Percentiles rank a stretch among this genome's conserved stretches.
Evolutionary conservation across 2,113 vertebrate genomes (phyloP).

Genomic region (Bothrops jararaca): DNA sequence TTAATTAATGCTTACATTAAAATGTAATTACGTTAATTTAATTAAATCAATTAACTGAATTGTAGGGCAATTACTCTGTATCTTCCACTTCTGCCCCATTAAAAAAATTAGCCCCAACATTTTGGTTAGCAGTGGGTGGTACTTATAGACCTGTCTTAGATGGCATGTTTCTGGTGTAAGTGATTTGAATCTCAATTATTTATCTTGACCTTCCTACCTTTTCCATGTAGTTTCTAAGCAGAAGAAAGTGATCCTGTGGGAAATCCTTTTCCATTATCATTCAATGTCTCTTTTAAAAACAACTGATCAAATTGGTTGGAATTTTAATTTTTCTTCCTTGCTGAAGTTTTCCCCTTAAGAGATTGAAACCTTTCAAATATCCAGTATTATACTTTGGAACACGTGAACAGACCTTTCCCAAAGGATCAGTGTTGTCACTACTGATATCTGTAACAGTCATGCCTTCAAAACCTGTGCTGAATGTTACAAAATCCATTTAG

Average conservation of each 20-base stretch:
- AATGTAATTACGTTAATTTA: not conserved
- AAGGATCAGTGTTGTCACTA: not conserved
- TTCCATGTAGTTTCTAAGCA: not conserved
- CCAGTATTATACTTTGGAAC: not conserved
- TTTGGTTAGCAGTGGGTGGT: not conserved
- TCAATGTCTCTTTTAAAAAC: not conserved
- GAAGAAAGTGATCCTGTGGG: not conserved
- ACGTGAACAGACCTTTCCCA: not conserved
- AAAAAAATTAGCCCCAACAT: not conserved
- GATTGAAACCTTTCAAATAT: not conserved
- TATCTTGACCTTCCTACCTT: not conserved
- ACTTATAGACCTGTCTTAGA: not conserved
- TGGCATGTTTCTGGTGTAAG: not conserved
- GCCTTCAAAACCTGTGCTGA: conserved; percentile 21
- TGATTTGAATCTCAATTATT: not conserved
- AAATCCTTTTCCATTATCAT: not conserved
- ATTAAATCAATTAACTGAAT: not conserved
- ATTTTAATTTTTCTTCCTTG: not conserved
- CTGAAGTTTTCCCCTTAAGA: not conserved
- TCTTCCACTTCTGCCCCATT: not conserved
- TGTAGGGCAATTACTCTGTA: not conserved
- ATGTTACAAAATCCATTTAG: conserved; percentile 22
- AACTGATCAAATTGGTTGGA: not conserved
- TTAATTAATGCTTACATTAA: not conserved
- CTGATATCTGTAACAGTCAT: conserved; percentile 14